phyloP scores from a whole-genome alignment of 2,113 vertebrate genomes.

The Mesitornis unicolor region DNA sequence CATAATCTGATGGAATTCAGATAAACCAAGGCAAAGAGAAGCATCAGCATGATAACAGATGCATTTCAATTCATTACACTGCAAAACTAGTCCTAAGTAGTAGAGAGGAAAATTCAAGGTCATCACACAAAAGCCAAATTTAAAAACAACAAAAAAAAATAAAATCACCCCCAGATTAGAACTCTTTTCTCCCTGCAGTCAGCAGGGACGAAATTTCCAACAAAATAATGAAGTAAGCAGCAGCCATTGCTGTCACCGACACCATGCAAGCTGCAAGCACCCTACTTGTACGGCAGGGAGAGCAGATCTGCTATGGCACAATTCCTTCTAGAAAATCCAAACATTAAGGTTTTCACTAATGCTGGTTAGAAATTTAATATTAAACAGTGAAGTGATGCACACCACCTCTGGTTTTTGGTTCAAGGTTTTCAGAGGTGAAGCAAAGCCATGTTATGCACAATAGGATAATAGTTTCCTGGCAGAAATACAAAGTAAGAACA shows the following conservation, averaged over 20 bases:
- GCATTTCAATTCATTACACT: neutral
- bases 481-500: neutral
- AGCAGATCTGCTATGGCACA: neutral
- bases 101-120: constrained; percentile 51
- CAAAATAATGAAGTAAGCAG: neutral
- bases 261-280: neutral
- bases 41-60: constrained; percentile 47
- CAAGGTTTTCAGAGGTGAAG: neutral
- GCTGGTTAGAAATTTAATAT: neutral
- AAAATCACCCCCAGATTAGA: neutral
- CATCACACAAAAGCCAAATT: neutral
- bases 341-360: neutral
- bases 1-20: constrained; percentile 43
- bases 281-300: accelerated
- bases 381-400: neutral
- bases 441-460: neutral
- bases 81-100: neutral
- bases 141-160: neutral
- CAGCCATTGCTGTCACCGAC: neutral
- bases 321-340: neutral
- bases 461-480: accelerated
- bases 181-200: neutral
- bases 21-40: constrained; percentile 54
- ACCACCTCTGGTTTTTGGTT: accelerated
- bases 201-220: neutral